Evolutionary conservation across 2,113 vertebrate genomes (phyloP).

Genomic region (Neoarius graeffei): DNA sequence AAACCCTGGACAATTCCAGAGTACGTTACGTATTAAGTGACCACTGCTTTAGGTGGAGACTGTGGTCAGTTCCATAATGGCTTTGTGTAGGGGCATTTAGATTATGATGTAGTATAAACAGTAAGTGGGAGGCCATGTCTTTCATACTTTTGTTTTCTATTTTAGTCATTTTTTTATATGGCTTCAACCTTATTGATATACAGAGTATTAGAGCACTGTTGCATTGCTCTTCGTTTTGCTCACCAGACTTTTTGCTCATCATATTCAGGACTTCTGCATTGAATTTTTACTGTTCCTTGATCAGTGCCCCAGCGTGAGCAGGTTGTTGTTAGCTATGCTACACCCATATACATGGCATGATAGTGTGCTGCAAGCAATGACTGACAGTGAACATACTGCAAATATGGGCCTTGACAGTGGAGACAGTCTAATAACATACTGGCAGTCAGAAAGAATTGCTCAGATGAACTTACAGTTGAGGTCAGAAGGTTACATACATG

Average conservation of each 20-base stretch:
- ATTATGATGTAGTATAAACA: conserved; percentile 24
- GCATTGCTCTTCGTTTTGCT: neutral
- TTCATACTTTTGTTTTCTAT: conserved; percentile 5
- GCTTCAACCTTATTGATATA: neutral
- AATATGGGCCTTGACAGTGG: neutral
- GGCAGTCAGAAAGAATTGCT: neutral
- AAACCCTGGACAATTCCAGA: conserved; percentile 46
- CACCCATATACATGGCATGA: neutral
- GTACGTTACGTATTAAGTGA: conserved; percentile 36
- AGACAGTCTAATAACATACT: neutral
- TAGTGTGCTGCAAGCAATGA: neutral
- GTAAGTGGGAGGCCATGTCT: conserved; percentile 21
- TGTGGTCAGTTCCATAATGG: conserved; percentile 40
- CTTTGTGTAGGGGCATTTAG: conserved; percentile 32
- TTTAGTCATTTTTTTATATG: neutral
- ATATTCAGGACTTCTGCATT: neutral
- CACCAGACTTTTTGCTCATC: neutral
- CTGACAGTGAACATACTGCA: neutral
- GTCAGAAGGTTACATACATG: no score
- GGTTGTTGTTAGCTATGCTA: neutral
- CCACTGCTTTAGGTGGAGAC: conserved; percentile 42
- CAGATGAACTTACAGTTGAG: no score
- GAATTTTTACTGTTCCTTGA: neutral
- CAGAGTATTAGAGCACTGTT: neutral
- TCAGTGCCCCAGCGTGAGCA: neutral